Base-by-base conservation (phyloP, 2,888 invertebrate genomes). In the Vesta saturnalis region DNA sequence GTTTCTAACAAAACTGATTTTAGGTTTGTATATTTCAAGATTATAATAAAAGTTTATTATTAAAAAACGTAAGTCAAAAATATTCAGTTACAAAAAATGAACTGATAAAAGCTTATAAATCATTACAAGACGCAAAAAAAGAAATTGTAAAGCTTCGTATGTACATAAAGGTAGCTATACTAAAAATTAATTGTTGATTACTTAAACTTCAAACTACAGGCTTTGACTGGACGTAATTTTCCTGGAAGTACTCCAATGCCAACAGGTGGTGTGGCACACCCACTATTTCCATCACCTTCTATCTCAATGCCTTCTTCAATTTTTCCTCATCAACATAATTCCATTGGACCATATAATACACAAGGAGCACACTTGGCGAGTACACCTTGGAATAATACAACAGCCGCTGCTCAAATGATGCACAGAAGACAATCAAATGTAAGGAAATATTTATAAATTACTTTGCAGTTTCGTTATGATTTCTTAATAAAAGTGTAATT, bases 31-130 rank as follows among this genome's bases (percentile, higher is more conserved):
- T 59, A 16, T 83, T 82, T 71, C 83, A 83, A 77, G 68, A 69
- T 10, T 73, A 74, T 57, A 79, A 83, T 30, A 73, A 72, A 16
- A 69, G 61, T 15, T 69, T 71, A 23, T 70, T 79, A 18, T 60
- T 74, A 12, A 75, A 80, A 65, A 68, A 72, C 10, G 35, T 79
- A 16, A 54, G 57, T 2, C 68, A 69, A 43, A 83, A 83, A 73
- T 83, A 83, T 57, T 72, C 64, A 3, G 74, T 69, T 66, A 76
- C 78, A 0, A 83, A 82, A 69, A 77, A 74, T 12, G 78, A 81
- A 69, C 72, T 78, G 23, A 69, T 78, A 18, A 77, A 77, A 52
- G 71, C 61, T 54, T 73, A 77, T 57, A 76, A 77, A 55, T 69
- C 72, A 3, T 76, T 76, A 47, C 77, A 78, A 43, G 74, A 73